Evolutionary conservation across 1,140 invertebrate genomes (phyloP).

Genomic region (Oedothorax gibbosus): DNA sequence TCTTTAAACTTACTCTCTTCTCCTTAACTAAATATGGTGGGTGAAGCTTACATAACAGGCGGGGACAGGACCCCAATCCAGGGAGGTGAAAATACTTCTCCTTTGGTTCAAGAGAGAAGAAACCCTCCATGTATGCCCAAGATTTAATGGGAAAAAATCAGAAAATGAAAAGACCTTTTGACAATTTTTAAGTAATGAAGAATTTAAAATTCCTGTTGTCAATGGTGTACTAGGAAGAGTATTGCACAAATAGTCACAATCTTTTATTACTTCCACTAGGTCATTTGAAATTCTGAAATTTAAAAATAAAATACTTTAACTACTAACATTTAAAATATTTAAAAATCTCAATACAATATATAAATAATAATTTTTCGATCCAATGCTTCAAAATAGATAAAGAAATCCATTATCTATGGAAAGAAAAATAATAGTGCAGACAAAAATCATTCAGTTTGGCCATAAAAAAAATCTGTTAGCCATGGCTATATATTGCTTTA

Average conservation of each 20-base stretch:
- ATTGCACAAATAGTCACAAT: slow-evolving; percentile 74
- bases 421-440: background rate
- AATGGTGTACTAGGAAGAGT: slow-evolving; percentile 72
- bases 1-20: too few species aligned
- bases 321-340: background rate
- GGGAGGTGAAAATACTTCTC: too few species aligned
- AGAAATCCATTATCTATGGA: background rate
- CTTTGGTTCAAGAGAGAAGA: too few species aligned
- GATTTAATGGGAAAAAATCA: background rate
- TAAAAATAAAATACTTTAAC: slow-evolving; percentile 10
- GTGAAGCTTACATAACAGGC: too few species aligned
- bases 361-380: background rate
- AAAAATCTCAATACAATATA: background rate
- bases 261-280: slow-evolving; percentile 69
- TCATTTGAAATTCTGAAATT: slow-evolving; percentile 65
- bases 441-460: background rate
- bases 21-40: too few species aligned
- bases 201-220: slow-evolving; percentile 72
- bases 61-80: too few species aligned
- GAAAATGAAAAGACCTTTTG: slow-evolving; percentile 63
- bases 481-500: too few species aligned
- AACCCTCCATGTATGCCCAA: too few species aligned
- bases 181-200: slow-evolving; percentile 69
- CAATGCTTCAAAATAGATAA: background rate
- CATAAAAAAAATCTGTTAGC: background rate